Evolutionary conservation across 2,888 invertebrate genomes (phyloP).

Genomic region (Rotaria macrura): DNA sequence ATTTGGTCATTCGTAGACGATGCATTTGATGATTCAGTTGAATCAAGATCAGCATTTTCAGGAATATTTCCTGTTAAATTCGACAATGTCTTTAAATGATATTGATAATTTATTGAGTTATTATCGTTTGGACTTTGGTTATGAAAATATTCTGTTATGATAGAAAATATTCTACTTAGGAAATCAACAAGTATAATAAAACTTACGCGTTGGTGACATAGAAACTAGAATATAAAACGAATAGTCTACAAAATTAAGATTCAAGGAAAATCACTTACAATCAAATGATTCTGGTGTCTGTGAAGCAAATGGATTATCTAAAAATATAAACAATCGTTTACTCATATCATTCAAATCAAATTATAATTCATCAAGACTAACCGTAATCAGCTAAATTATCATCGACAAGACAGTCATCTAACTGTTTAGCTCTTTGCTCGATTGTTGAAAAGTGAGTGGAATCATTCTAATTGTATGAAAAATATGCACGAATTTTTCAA

Average conservation of each 20-base stretch:
- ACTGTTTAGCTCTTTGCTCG: neutral
- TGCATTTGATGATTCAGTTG: neutral
- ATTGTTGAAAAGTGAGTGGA: neutral
- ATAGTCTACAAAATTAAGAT: neutral
- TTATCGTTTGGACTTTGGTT: neutral
- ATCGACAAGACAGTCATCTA: neutral
- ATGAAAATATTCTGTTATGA: neutral
- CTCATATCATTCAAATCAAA: neutral
- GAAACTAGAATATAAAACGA: neutral
- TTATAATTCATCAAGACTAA: neutral
- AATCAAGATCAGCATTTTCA: neutral
- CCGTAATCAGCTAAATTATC: neutral
- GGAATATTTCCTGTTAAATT: neutral
- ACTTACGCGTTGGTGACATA: neutral
- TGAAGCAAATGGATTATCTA: neutral
- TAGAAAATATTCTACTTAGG: neutral
- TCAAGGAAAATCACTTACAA: neutral
- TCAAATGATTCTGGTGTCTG: neutral
- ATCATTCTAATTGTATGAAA: neutral
- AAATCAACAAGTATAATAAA: too few species aligned
- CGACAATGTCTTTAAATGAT: neutral
- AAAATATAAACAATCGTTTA: neutral
- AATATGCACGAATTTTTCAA: neutral
- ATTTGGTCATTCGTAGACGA: neutral
- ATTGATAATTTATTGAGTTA: neutral